Conservation (phyloP, 2,888 invertebrate genomes). For the Ischnus inquisitorius region DNA sequence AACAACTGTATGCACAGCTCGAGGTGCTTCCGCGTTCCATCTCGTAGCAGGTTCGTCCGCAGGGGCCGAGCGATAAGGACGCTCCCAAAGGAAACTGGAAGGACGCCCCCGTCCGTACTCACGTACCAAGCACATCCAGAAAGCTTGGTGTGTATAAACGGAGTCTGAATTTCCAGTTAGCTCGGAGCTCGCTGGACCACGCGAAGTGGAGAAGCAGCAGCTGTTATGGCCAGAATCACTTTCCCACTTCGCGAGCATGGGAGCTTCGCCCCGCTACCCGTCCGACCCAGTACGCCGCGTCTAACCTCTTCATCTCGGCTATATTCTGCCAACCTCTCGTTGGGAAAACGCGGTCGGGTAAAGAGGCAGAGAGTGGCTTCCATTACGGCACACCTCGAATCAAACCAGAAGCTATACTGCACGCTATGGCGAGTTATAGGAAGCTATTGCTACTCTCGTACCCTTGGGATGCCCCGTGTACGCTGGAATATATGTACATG, state of each 20-base stretch:
- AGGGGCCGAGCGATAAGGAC: conserved; percentile 67
- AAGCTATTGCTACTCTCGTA: conserved; percentile 58
- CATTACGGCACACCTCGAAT: conserved; percentile 63
- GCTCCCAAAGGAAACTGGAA: conserved; percentile 67
- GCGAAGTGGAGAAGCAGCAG: conserved; percentile 69
- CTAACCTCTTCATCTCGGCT: conserved; percentile 42
- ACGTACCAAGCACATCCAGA: conserved; percentile 27
- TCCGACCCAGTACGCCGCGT: conserved; percentile 54
- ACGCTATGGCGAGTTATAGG: conserved; percentile 56
- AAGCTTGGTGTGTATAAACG: conserved; percentile 19
- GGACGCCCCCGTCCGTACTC: conserved; percentile 30
- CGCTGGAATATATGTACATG: background rate
- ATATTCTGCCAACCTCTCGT: conserved; percentile 46
- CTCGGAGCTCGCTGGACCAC: conserved; percentile 60
- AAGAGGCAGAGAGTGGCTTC: conserved; percentile 48
- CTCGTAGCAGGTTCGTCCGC: conserved; percentile 59
- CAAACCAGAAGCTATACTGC: conserved; percentile 60
- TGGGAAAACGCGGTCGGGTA: conserved; percentile 59
- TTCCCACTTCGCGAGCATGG: conserved; percentile 70
- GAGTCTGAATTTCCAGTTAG: conserved; percentile 66
- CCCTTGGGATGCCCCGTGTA: conserved; percentile 45
- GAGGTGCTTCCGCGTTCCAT: conserved; percentile 40
- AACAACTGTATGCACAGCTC: conserved; percentile 21
- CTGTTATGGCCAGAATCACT: conserved; percentile 79
- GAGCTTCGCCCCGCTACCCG: conserved; percentile 46